A percentile compares a stretch with the other conserved stretches of the same genome.
Conservation (phyloP, 2,113 vertebrate genomes). For the Halcyon senegalensis region DNA sequence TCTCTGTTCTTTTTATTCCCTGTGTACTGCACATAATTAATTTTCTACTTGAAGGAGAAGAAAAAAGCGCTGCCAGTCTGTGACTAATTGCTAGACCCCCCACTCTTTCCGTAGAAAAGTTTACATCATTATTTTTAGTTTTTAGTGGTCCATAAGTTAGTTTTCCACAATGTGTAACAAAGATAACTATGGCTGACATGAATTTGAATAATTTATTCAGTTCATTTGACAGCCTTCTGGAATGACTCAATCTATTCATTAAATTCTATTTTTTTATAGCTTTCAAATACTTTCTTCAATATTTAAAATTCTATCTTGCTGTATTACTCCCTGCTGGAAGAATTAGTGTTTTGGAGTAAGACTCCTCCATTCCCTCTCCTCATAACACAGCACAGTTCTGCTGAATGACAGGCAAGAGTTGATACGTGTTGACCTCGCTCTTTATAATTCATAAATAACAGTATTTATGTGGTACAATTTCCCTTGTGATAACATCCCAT, state of each 20-base stretch:
- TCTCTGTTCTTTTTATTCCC: not conserved
- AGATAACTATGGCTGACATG: not conserved
- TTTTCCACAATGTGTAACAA: not conserved
- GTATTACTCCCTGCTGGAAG: not conserved
- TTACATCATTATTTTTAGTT: constrained; percentile 2
- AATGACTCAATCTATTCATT: constrained; percentile 50
- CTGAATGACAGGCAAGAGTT: not conserved
- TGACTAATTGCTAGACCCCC: not conserved
- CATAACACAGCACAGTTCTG: not conserved
- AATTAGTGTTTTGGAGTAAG: not conserved
- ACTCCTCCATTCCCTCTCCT: not conserved
- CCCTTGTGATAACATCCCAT: not conserved
- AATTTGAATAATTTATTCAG: constrained; percentile 25
- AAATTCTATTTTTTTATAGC: constrained; percentile 23
- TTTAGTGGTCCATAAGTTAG: not conserved
- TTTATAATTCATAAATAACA: not conserved
- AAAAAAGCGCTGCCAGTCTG: not conserved
- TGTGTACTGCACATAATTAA: not conserved
- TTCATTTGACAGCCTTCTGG: constrained; percentile 1
- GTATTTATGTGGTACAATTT: not conserved
- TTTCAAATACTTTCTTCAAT: constrained; percentile 39
- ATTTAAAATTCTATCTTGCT: constrained; percentile 43
- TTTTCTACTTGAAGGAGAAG: not conserved
- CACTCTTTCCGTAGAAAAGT: not conserved
- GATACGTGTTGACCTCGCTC: not conserved